phyloP scores from a whole-genome alignment of 2,113 vertebrate species.

The Prolemur simus region DNA sequence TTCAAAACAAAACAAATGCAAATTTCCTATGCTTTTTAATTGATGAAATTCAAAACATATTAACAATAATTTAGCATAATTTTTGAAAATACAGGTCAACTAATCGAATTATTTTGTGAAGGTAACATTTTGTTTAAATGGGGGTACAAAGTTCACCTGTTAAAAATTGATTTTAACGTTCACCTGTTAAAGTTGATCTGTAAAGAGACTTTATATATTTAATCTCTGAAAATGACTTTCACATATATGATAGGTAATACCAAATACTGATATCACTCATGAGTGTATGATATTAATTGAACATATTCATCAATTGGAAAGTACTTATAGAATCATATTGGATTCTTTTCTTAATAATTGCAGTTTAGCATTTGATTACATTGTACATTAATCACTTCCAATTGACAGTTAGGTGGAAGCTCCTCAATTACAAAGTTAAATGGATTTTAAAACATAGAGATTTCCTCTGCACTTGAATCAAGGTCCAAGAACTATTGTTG shows the following conservation, averaged over 20 bases:
- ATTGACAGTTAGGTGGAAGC: not conserved
- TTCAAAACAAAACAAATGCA: not conserved
- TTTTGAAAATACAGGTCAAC: not conserved
- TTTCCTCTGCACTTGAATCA: not conserved
- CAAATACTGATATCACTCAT: not conserved
- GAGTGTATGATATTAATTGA: not conserved
- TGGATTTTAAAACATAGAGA: not conserved
- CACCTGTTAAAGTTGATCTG: not conserved
- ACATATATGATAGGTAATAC: not conserved
- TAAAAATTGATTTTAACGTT: not conserved
- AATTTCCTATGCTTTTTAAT: not conserved
- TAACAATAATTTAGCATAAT: not conserved
- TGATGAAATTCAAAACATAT: not conserved
- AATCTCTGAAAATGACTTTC: not conserved
- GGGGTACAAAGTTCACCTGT: not conserved
- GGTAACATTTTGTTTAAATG: not conserved
- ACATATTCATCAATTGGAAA: slow-evolving; percentile 30
- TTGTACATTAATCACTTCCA: slow-evolving; percentile 12
- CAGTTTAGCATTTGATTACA: slow-evolving; percentile 29
- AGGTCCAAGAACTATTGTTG: not conserved
- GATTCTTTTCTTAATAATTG: slow-evolving; percentile 25
- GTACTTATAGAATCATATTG: not conserved
- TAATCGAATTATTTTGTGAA: not conserved
- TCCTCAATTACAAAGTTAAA: slow-evolving; percentile 4
- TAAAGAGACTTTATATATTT: slow-evolving; percentile 2